Base-by-base conservation (phyloP, 1,140 invertebrate species). In the Acromyrmex echinatior region DNA sequence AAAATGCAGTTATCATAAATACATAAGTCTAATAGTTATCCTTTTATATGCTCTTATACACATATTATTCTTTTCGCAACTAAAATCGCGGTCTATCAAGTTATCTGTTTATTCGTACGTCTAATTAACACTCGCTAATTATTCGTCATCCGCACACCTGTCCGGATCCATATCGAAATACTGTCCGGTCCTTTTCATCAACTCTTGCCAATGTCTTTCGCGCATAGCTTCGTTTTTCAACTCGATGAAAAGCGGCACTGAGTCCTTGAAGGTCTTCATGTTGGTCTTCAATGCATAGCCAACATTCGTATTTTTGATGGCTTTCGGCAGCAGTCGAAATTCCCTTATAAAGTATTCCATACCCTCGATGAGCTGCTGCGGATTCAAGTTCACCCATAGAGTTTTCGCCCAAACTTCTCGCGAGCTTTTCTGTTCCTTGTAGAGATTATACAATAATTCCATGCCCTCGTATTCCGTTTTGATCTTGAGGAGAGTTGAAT, bases 161-260 rank as follows among this genome's bases (percentile, higher is more conserved):
- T 98, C 97, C 1, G 98, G 97, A 3, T 97, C 96, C 97, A 99
- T 98, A 92, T 99, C 98, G 92, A 99, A 99, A 86, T 96, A 94
- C 88, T 97, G 95, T 95, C 98, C 97, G 60, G 98, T 99, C 94
- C 98, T 98, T 9, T 96, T 94, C 98, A 99, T 99, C 35, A 99
- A 94, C 88, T 98, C 96, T 84, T 97, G 96, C 98, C 98, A 99
- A 95, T 99, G 98, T 51, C 98, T 96, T 82, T 98, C 97, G 51
- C 98, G 94, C 93, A 99, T 96, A 0, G 98, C 98, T 92, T 99
- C 98, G 94, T 99, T 98, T 94, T 99, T 99, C 45, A 99, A 93
- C 71, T 98, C 98, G 14, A 98, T 97, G 97, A 99, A 98, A 25
- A 99, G 93, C 0, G 98, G 98, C 7, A 99, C 97, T 0, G 98